Base-by-base conservation (phyloP, 2,888 invertebrate species). In the Leptura quadrifasciata region DNA sequence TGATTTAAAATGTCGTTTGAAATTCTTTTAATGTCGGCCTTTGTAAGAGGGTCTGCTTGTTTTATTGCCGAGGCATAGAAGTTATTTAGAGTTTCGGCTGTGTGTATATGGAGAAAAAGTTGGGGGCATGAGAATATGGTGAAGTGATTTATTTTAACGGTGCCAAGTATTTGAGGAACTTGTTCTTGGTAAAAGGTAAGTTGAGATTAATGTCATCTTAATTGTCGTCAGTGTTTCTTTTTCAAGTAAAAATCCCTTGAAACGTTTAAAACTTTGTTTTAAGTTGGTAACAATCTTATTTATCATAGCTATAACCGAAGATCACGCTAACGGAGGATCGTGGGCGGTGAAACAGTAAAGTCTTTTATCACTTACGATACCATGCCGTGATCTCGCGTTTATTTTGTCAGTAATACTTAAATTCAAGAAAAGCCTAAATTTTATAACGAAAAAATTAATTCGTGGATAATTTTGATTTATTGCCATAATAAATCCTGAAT, bases 1-100 rank as follows among this genome's bases (percentile, higher is more conserved):
- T 47, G 58, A 69, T 69, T 69, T 69, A 69, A 69, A 69, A 58
- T 58, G 69, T 69, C 57, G 55, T 69, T 69, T 58, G 58, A 57
- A 57, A 68, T 58, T 69, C 69, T 58, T 69, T 69, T 69, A 58
- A 69, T 47, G 69, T 39, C 69, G 69, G 15, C 47, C 69, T 69
- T 69, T 69, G 69, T 69, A 35, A 58, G 58, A 31, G 57, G 24
- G 21, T n/a, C 31, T 35, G 58, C 57, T 47, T 58, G 20, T 58
- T 69, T 69, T 35, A 20, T 58, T 58, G 31, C 39, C 2, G 21
- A 31, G 15, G 67, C 21, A 21, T 27, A 27, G 58, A 27, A 47
- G 58, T 58, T 21, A 27, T 17, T 17, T 31, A 31, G 60, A 31
- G 31, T 61, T 61, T 61, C 31, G 31, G 60, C n/a, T 47, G 47